Percentiles rank a stretch among this genome's conserved stretches.
phyloP scores from a whole-genome alignment of 1,140 invertebrate species.

The Tetramorium simillimum region DNA sequence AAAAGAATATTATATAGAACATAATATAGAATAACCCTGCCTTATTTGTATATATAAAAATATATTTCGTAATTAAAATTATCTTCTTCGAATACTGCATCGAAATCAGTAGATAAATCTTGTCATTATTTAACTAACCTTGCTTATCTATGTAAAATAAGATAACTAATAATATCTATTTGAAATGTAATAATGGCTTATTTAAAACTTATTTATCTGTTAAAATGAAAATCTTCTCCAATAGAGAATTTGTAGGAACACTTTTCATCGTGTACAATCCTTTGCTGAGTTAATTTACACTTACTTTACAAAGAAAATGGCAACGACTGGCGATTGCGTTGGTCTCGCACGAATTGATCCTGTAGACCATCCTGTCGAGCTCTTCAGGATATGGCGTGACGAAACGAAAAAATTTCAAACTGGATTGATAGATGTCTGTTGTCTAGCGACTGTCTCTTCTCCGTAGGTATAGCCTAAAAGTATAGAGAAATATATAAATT shows the following conservation, averaged over 20 bases:
- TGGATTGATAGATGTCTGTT: constrained; percentile 78
- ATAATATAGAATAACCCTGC: background rate
- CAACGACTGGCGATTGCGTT: constrained; percentile 42
- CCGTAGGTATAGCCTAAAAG: constrained; percentile 73
- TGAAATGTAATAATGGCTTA: background rate
- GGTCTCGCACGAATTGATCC: constrained; percentile 78
- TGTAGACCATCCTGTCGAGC: constrained; percentile 81
- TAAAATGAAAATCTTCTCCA: background rate
- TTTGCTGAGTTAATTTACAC: constrained; percentile 1
- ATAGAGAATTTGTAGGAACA: background rate
- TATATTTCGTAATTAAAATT: background rate
- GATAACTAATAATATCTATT: background rate
- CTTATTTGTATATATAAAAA: background rate
- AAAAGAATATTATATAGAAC: background rate
- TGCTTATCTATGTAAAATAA: background rate
- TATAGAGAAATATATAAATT: background rate
- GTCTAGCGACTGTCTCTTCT: constrained; percentile 83
- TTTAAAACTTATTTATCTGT: background rate
- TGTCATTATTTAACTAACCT: background rate
- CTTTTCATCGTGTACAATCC: background rate
- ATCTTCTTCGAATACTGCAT: background rate
- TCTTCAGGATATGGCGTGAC: constrained; percentile 83
- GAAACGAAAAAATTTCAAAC: constrained; percentile 76
- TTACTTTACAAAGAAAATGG: constrained; percentile 30
- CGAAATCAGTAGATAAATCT: background rate